phyloP scores from a whole-genome alignment of 2,888 invertebrate genomes.

The Aphidius colemani region DNA sequence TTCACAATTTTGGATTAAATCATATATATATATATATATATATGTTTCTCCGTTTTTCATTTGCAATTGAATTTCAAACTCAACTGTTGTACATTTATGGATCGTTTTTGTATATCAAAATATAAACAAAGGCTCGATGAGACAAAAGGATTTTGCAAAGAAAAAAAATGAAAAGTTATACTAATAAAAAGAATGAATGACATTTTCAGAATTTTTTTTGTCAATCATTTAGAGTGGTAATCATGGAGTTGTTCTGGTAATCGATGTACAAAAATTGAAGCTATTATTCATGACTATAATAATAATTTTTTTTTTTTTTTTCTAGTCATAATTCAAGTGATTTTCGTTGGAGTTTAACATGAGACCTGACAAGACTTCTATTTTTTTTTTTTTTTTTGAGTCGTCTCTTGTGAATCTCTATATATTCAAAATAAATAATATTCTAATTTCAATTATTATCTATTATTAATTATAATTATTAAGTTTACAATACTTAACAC shows the following conservation, averaged over 20 bases:
- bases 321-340: conserved; percentile 29
- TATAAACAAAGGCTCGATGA: conserved; percentile 20
- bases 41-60: conserved; percentile 36
- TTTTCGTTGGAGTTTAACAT: too few relatives aligned
- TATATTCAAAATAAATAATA: too few relatives aligned
- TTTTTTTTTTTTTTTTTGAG: too few relatives aligned
- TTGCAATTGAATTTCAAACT: conserved; percentile 40
- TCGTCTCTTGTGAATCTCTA: too few relatives aligned
- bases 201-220: too few relatives aligned
- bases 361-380: too few relatives aligned
- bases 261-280: background rate
- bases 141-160: conserved; percentile 7
- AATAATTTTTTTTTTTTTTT: conserved; percentile 27
- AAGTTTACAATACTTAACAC: too few relatives aligned
- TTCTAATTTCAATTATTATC: too few relatives aligned
- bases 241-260: conserved; percentile 25
- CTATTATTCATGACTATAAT: conserved; percentile 13
- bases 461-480: too few relatives aligned
- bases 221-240: conserved; percentile 25
- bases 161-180: background rate
- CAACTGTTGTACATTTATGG: conserved; percentile 36
- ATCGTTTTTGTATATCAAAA: conserved; percentile 19
- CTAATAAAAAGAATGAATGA: too few relatives aligned
- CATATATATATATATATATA: too few relatives aligned
- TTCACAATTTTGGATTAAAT: conserved; percentile 50